Conservation (phyloP, 2,888 invertebrate species). For the Sylvicola cinctus region DNA sequence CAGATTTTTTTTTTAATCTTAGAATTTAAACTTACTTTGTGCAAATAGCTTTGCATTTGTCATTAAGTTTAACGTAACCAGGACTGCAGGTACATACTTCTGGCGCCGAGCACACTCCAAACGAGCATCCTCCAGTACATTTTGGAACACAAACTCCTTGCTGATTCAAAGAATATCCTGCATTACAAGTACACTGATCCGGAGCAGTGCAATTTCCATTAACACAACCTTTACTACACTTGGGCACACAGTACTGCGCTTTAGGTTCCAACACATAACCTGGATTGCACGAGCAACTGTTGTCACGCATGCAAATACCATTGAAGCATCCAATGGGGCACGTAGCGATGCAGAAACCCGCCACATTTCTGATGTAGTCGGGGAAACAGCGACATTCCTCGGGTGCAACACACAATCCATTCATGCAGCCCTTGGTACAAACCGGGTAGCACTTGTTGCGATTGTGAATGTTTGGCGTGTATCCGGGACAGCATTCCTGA, state of each 20-base stretch:
- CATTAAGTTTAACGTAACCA: constrained; percentile 26
- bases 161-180: constrained; percentile 21
- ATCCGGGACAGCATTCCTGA: constrained; percentile 51
- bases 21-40: constrained; percentile 12
- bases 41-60: constrained; percentile 21
- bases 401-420: constrained; percentile 29
- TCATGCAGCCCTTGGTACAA: constrained; percentile 27
- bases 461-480: constrained; percentile 35
- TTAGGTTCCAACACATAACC: constrained; percentile 33
- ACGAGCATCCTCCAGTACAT: constrained; percentile 22
- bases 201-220: constrained; percentile 24
- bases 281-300: constrained; percentile 39
- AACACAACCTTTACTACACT: constrained; percentile 31
- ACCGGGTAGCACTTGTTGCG: constrained; percentile 26
- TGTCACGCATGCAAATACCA: constrained; percentile 37
- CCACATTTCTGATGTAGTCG: constrained; percentile 34
- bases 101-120: constrained; percentile 37
- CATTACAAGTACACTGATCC: constrained; percentile 23
- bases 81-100: constrained; percentile 34
- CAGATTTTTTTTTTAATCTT: no score
- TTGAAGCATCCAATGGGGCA: constrained; percentile 46
- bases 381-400: constrained; percentile 32
- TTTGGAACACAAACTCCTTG: constrained; percentile 15
- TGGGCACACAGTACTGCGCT: constrained; percentile 37
- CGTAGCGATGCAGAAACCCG: constrained; percentile 36